A percentile compares a stretch with the other conserved stretches of the same genome.
Conservation (phyloP, 2,888 invertebrate species). For the Lasioglossum marginatum region DNA sequence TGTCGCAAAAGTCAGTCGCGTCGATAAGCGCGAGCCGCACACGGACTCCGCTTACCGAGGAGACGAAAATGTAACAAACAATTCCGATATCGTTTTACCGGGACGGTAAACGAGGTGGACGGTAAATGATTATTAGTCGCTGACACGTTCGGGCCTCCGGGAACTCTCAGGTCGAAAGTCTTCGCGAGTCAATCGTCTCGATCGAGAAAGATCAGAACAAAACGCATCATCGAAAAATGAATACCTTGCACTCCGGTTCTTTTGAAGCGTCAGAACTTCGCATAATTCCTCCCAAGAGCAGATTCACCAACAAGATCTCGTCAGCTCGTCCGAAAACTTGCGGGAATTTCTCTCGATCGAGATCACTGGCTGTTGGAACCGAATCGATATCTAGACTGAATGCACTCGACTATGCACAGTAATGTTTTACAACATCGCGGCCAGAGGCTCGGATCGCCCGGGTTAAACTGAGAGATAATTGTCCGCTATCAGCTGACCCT, state of each 20-base stretch:
- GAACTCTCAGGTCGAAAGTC: neutral
- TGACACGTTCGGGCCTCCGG: neutral
- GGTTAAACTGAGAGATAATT: slow-evolving; percentile 75
- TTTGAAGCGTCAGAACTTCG: neutral
- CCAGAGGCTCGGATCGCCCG: slow-evolving; percentile 64
- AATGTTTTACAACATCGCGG: slow-evolving; percentile 67
- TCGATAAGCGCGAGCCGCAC: slow-evolving; percentile 39
- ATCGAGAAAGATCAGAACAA: neutral
- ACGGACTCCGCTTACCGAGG: slow-evolving; percentile 11
- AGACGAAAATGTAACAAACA: slow-evolving; percentile 11
- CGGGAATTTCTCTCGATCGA: neutral
- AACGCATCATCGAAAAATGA: neutral
- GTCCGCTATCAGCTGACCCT: slow-evolving; percentile 76
- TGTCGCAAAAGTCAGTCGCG: slow-evolving; percentile 32
- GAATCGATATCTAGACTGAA: slow-evolving; percentile 43
- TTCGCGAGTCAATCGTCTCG: neutral
- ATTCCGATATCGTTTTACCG: slow-evolving; percentile 30
- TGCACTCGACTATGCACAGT: slow-evolving; percentile 47
- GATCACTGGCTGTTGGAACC: neutral
- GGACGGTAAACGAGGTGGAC: neutral
- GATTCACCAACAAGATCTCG: neutral
- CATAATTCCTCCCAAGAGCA: neutral
- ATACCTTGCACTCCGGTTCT: neutral
- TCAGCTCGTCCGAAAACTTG: neutral
- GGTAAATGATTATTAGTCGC: neutral